Percentiles rank a stretch among this genome's conserved stretches.
Evolutionary conservation across 2,888 invertebrate genomes (phyloP).

Genomic region (Congeria kusceri): DNA sequence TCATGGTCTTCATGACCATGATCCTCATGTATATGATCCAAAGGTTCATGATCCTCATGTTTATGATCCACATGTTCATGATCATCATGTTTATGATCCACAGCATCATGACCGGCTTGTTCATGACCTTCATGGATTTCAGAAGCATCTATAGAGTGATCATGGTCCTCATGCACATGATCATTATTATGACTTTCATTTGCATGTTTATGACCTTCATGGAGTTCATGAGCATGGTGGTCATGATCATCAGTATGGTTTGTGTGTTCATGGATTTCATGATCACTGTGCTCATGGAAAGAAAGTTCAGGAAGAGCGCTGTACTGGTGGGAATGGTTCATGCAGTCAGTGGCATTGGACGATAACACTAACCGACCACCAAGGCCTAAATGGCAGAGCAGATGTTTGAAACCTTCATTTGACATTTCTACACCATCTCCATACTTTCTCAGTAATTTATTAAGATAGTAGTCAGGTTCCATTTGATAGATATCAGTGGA

Average conservation of each 20-base stretch:
- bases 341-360: neutral
- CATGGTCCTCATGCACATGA: constrained; percentile 21
- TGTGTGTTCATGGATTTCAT: constrained; percentile 15
- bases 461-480: constrained; percentile 48
- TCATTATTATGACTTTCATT: constrained; percentile 8
- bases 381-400: constrained; percentile 62
- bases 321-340: neutral
- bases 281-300: constrained; percentile 9
- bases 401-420: constrained; percentile 69
- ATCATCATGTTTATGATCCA: constrained; percentile 3
- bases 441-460: constrained; percentile 63
- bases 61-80: constrained; percentile 2
- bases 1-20: constrained; percentile 11
- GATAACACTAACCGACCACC: constrained; percentile 29
- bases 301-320: neutral
- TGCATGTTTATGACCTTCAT: constrained; percentile 22
- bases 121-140: neutral
- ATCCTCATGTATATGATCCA: neutral
- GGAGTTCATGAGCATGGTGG: constrained; percentile 3
- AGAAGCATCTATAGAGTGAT: neutral
- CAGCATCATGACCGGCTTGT: neutral
- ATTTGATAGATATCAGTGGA: constrained; percentile 12
- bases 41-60: constrained; percentile 13
- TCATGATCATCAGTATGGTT: constrained; percentile 8
- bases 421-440: constrained; percentile 59